Percentiles rank a stretch among this genome's conserved stretches.
These are phyloP conservation scores for Gryllus bimaculatus DNA, from an alignment of 1,140 invertebrate species.

Conservation along the genomic window DNA sequence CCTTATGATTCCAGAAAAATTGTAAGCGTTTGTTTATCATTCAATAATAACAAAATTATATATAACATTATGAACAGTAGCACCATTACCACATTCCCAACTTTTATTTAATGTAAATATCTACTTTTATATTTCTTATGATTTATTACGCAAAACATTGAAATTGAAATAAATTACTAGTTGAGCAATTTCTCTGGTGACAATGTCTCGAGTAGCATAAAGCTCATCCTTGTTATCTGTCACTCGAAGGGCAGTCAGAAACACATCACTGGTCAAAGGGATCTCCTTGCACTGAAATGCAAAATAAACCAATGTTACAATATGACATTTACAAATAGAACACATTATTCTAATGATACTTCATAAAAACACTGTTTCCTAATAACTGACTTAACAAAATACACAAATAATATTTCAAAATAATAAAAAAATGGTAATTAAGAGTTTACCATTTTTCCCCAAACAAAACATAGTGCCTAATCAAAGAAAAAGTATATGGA, in stretches of 20 bases:
- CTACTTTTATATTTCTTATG: not conserved
- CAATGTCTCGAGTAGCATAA: slow-evolving; percentile 63
- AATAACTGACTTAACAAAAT: not conserved
- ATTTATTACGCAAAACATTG: not conserved
- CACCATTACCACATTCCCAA: no score
- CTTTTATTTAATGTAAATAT: not conserved
- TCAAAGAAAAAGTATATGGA: no score
- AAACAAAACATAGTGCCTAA: no score
- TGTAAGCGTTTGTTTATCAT: no score
- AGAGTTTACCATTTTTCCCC: no score
- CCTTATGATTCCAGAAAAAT: no score
- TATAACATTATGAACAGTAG: no score
- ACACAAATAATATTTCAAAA: not conserved
- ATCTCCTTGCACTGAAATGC: slow-evolving; percentile 63
- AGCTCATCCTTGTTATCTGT: slow-evolving; percentile 72
- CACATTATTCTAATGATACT: not conserved
- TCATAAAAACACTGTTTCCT: not conserved
- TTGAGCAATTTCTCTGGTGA: slow-evolving; percentile 69
- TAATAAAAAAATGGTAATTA: no score
- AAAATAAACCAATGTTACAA: slow-evolving; percentile 19
- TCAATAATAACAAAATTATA: no score
- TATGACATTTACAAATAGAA: slow-evolving; percentile 2
- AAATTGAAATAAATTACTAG: slow-evolving; percentile 39
- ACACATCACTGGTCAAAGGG: slow-evolving; percentile 67
- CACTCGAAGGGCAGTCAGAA: slow-evolving; percentile 67